phyloP scores from a whole-genome alignment of 1,140 invertebrate species.

The Eriosoma lanigerum region DNA sequence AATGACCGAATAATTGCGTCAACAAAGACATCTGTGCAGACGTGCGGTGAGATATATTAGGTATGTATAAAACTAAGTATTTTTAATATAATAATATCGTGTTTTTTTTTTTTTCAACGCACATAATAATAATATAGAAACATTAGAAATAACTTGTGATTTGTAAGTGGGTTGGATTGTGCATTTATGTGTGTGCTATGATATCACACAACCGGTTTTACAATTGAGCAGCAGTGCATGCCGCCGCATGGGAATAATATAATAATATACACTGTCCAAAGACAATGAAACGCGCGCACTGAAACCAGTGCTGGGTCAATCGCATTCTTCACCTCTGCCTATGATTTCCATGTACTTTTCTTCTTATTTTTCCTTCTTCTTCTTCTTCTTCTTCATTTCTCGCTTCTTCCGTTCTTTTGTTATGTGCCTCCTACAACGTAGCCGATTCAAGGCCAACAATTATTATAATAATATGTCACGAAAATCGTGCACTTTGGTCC shows the following conservation, averaged over 20 bases:
- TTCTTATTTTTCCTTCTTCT: background rate
- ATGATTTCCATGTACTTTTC: slow-evolving; percentile 32
- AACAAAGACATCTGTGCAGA: background rate
- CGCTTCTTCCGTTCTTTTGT: slow-evolving; percentile 12
- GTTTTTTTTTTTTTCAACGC: background rate
- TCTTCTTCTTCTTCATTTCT: background rate
- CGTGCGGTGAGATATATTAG: too few species aligned
- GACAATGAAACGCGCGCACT: slow-evolving; percentile 24
- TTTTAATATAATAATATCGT: background rate
- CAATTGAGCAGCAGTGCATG: slow-evolving; percentile 13
- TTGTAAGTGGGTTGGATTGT: background rate
- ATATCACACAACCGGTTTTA: slow-evolving; percentile 17
- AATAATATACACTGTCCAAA: background rate
- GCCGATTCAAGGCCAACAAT: background rate
- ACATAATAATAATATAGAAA: background rate
- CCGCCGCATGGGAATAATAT: too few species aligned
- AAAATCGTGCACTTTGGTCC: background rate
- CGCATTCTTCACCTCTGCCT: slow-evolving; percentile 43
- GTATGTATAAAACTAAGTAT: background rate
- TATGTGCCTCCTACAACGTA: background rate
- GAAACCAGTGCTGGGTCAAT: slow-evolving; percentile 8
- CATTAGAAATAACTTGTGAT: background rate
- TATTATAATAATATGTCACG: background rate
- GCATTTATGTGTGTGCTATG: too few species aligned
- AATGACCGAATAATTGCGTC: background rate